Base-by-base conservation (phyloP, 1,140 invertebrate genomes). In the Leucophenga varia region DNA sequence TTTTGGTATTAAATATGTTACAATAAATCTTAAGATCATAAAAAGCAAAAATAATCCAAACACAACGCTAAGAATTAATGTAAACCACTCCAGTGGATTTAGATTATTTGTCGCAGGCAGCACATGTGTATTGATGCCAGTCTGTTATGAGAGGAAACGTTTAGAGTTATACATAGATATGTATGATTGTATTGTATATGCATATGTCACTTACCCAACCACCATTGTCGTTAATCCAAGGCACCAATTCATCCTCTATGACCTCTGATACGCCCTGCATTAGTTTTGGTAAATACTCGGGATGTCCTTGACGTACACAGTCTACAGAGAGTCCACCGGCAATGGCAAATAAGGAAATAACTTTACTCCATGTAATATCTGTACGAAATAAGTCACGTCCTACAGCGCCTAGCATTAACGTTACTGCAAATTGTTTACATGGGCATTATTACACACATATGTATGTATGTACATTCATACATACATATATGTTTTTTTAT, bases 311-410 rank as follows among this genome's bases (percentile, higher is more conserved):
- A 2, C 80, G 76, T 2, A 87, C 84, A 59, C 83, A 86, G 52
- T 89, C 87, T 0, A 86, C 81, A 1, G 85, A 85, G 2, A 88
- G 73, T 0, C 84, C 85, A 2, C 84, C 86, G 7, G 85, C 82
- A 7, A 89, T 78, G 4, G 84, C 82, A 65, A 82, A 86, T 14
- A 88, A 61, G 0, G 86, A 82, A 2, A 87, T 72, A 1, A 89
- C 79, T 72, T 86, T 84, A 28, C 81, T 81, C 86, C 85, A 87
- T 1, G 79, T 85, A 22, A 86, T 80, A 38, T 85, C 82, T 6
- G 67, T 55, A 14, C 77, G 77, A 34, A 85, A 79, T 4, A 86
- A 72, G 36, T 85, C 81, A 3, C 79, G 76, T 2, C 81, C 83
- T 1, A 88, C 78, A 2, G 81, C 78, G 2, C 78, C 76, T 2